Base-by-base conservation (phyloP, 2,888 invertebrate genomes). In the Chalcis sispes region DNA sequence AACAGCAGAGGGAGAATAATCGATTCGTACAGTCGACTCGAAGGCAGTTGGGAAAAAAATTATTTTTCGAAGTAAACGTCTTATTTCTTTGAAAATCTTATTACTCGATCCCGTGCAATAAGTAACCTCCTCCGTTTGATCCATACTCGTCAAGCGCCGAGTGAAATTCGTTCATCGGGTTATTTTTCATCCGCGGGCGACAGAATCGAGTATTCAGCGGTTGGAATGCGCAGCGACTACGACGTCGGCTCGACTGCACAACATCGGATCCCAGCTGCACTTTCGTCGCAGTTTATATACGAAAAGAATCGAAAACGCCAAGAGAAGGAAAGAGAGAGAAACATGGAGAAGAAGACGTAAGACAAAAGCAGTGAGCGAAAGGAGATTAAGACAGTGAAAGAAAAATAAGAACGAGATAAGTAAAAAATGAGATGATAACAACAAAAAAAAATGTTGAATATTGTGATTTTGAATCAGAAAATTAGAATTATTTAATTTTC, bases 181-280 rank as follows among this genome's bases (percentile, higher is more conserved):
- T 71, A 71, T 75, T 71, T 75, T 71, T 75, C 75, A 71, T 71
- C 59, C 54, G 66, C 59, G 54, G 54, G 66, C 52, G 66, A 75
- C 61, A 61, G 71, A 71, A 75, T 71, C 66, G 71, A 61, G 61
- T 50, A 32, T 20, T 29, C 32, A n/a, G n/a, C n/a, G n/a, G n/a
- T n/a, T n/a, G 23, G 58, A 65, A 65, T 36, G 25, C 40, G 15
- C 42, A 64, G 25, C 59, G n/a, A 18, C 54, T 58, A 65, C 46
- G 42, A 70, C 59, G 70, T 58, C 65, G 58, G 13, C 27, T 64
- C 48, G 27, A 23, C 36, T 4, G 36, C 10, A 25, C 7, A n/a
- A n/a, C 42, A n/a, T n/a, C 20, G 23, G 64, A 65, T 65, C 64
- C 36, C 65, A 70, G 70, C 75, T 75, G 70, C 50, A 65, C 54